These are phyloP conservation scores for Coregonus sp. DNA, from an alignment of 2,797 vertebrate species.

Conservation along the genomic window DNA sequence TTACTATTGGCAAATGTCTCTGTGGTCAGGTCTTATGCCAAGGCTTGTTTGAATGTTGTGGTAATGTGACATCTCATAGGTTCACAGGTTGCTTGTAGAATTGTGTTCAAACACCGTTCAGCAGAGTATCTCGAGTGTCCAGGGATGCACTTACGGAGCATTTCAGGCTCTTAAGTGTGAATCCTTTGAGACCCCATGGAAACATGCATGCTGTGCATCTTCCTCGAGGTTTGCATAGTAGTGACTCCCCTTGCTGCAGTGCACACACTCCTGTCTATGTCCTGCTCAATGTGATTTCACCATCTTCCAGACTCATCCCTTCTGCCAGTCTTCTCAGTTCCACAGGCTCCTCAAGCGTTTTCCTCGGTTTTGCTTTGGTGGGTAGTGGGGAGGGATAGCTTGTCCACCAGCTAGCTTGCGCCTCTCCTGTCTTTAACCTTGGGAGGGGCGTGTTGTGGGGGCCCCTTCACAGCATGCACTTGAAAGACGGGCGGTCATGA, in stretches of 20 bases:
- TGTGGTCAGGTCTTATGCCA: slow-evolving; percentile 59
- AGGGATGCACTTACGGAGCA: slow-evolving; percentile 55
- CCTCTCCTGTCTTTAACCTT: slow-evolving; percentile 72
- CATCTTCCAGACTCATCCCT: slow-evolving; percentile 53
- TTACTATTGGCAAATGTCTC: slow-evolving; percentile 73
- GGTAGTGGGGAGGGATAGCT: slow-evolving; percentile 30
- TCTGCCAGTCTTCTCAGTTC: slow-evolving; percentile 76
- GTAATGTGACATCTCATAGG: slow-evolving; percentile 65
- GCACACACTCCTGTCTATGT: slow-evolving; percentile 58
- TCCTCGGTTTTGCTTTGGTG: not conserved
- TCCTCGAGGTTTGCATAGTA: slow-evolving; percentile 60
- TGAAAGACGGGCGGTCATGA: slow-evolving; percentile 81
- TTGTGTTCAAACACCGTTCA: slow-evolving; percentile 62
- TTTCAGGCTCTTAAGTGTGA: slow-evolving; percentile 43
- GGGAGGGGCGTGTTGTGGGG: slow-evolving; percentile 63
- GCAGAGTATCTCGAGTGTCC: slow-evolving; percentile 57
- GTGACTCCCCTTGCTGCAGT: slow-evolving; percentile 46
- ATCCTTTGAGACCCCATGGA: slow-evolving; percentile 56
- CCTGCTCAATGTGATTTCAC: slow-evolving; percentile 57
- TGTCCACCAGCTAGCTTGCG: slow-evolving; percentile 29
- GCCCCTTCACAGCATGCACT: slow-evolving; percentile 76
- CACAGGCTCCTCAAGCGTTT: slow-evolving; percentile 22
- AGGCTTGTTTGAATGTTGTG: slow-evolving; percentile 77
- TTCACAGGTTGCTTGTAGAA: slow-evolving; percentile 69
- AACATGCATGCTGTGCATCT: slow-evolving; percentile 55